A percentile compares a stretch with the other conserved stretches of the same genome.
Evolutionary conservation across 92 coral and sea anemone species (phyloP).

Genomic region (Isaurus tuberculatus): DNA sequence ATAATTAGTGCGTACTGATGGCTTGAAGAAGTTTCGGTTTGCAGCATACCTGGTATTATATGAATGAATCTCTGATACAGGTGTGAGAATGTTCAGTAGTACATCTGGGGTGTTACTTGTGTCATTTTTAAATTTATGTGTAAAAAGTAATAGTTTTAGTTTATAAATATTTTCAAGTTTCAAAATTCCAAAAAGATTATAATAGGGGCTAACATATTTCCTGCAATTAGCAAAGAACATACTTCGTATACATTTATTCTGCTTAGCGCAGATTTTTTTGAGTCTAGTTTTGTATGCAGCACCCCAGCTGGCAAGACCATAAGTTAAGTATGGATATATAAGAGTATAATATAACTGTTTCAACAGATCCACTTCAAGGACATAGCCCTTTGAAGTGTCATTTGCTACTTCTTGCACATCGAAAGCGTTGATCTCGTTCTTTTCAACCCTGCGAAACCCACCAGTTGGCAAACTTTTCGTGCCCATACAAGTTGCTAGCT

Average conservation of each 20-base stretch:
- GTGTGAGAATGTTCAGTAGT: too few relatives aligned
- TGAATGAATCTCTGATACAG: too few relatives aligned
- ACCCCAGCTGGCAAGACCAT: conserved; percentile 62
- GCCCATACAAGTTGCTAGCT: conserved; percentile 6
- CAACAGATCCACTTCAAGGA: conserved; percentile 34
- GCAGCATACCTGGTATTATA: too few relatives aligned
- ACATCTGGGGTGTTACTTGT: conserved; percentile 37
- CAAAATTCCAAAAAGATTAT: conserved; percentile 49
- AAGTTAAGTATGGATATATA: conserved; percentile 49
- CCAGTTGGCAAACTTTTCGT: background rate
- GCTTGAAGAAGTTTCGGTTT: too few relatives aligned
- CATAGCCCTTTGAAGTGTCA: background rate
- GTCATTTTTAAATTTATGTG: conserved; percentile 46
- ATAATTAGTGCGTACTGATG: too few relatives aligned
- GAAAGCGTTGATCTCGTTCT: background rate
- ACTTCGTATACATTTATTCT: conserved; percentile 63
- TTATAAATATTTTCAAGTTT: conserved; percentile 64
- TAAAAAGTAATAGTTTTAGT: conserved; percentile 50
- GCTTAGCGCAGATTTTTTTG: conserved; percentile 40
- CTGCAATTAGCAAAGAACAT: conserved; percentile 61
- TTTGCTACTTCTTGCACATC: background rate
- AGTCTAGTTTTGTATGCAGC: conserved; percentile 46
- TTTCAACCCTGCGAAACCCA: conserved; percentile 1
- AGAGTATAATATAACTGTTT: conserved; percentile 2
- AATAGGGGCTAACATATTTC: conserved; percentile 54